These are phyloP conservation scores for Drosophila paranaensis DNA, from an alignment of 2,888 invertebrate species.

Conservation along the genomic window DNA sequence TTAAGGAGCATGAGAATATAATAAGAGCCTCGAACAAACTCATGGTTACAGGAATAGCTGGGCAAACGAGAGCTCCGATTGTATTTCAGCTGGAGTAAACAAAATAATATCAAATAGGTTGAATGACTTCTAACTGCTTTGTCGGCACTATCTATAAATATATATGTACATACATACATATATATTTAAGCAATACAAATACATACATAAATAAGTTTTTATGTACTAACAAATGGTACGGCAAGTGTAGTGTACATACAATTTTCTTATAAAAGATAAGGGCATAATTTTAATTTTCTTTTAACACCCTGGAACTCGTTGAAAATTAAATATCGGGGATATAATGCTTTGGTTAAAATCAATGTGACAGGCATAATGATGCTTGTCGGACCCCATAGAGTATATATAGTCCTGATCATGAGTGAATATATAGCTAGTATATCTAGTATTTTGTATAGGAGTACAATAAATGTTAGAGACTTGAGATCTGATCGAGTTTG, in stretches of 20 bases:
- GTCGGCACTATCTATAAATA: not conserved
- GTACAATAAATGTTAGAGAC: too few relatives aligned
- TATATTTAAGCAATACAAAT: too few relatives aligned
- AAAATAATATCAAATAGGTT: constrained; percentile 2
- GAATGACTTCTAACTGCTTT: constrained; percentile 6
- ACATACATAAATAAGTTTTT: not conserved
- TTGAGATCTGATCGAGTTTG: too few relatives aligned
- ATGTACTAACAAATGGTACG: not conserved
- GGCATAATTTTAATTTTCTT: constrained; percentile 4
- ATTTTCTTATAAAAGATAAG: constrained; percentile 17
- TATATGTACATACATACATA: not conserved
- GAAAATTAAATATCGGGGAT: too few relatives aligned
- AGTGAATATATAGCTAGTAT: too few relatives aligned
- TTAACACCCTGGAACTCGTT: not conserved
- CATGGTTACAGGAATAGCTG: not conserved
- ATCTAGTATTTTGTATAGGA: too few relatives aligned
- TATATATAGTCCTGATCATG: too few relatives aligned
- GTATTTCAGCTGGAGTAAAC: not conserved
- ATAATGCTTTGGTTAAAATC: too few relatives aligned
- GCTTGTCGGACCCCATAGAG: too few relatives aligned
- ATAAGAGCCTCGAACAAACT: too few relatives aligned
- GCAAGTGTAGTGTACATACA: not conserved
- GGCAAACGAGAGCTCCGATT: not conserved
- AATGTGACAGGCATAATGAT: too few relatives aligned
- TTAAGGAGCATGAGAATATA: constrained; percentile 3